Conservation (phyloP, 2,797 vertebrate genomes). For the Hydrolagus colliei region DNA sequence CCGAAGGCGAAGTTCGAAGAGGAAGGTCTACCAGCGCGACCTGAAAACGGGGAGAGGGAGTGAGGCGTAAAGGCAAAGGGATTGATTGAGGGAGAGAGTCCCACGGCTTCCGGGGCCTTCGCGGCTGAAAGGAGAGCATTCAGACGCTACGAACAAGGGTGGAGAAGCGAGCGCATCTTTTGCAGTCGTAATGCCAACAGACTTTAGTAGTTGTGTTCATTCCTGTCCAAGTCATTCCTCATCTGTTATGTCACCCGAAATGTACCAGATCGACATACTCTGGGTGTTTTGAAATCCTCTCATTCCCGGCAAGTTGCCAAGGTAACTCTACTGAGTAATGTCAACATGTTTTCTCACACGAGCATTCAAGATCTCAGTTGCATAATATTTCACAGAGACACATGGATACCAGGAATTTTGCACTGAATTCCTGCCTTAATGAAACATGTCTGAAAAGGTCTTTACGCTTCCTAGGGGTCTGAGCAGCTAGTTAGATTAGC, state of each 20-base stretch:
- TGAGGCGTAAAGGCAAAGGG: too few relatives aligned
- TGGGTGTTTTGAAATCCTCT: conserved; percentile 10
- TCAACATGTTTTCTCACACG: conserved; percentile 17
- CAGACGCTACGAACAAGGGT: too few relatives aligned
- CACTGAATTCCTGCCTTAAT: conserved; percentile 22
- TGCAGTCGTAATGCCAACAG: background rate
- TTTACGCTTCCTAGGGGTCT: conserved; percentile 4
- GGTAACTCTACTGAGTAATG: background rate
- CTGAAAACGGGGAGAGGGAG: too few relatives aligned
- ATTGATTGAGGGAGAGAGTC: too few relatives aligned
- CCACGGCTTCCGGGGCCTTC: too few relatives aligned
- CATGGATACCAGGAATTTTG: conserved; percentile 23
- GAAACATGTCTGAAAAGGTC: conserved; percentile 28
- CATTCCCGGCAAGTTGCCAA: background rate
- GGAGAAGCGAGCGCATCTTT: too few relatives aligned
- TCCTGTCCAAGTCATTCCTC: background rate
- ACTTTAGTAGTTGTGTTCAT: background rate
- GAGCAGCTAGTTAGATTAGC: background rate
- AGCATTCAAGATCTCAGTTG: conserved; percentile 2
- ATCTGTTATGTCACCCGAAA: background rate
- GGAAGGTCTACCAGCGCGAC: too few relatives aligned
- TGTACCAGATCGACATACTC: background rate
- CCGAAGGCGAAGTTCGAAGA: too few relatives aligned
- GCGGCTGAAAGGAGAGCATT: too few relatives aligned
- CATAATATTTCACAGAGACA: conserved; percentile 16